Conservation (phyloP, 2,113 vertebrate species). For the Platanista minor region DNA sequence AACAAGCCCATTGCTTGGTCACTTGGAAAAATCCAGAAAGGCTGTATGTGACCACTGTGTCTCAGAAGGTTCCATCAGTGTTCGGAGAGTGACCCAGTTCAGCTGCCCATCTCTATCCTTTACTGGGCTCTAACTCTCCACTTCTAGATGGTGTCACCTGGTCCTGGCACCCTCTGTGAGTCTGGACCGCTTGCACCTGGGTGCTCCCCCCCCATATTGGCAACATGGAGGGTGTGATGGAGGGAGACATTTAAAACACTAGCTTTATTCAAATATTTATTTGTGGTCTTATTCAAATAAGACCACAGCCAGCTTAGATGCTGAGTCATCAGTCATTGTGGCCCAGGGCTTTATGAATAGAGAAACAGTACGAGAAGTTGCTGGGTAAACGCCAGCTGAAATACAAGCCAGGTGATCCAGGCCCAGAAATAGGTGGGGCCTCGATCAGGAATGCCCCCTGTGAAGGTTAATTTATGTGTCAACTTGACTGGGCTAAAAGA, state of each 20-base stretch:
- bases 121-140: not conserved
- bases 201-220: accelerated
- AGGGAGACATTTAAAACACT: not conserved
- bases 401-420: not conserved
- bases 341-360: accelerated
- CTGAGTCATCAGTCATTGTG: too few species aligned
- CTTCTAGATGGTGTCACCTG: not conserved
- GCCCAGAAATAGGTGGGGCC: not conserved
- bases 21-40: not conserved
- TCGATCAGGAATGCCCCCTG: not conserved
- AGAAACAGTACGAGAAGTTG: too few species aligned
- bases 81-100: not conserved
- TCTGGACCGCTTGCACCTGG: not conserved
- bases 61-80: not conserved
- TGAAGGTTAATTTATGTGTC: not conserved
- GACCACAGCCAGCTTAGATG: too few species aligned
- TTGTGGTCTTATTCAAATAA: too few species aligned
- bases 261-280: too few species aligned
- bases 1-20: not conserved
- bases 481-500: not conserved
- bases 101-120: not conserved
- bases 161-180: accelerated
- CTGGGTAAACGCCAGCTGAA: not conserved
- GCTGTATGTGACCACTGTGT: not conserved
- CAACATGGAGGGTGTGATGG: not conserved